Percentiles rank a stretch among this genome's conserved stretches.
phyloP scores from a whole-genome alignment of 2,888 invertebrate species.

The Elysia crispata region DNA sequence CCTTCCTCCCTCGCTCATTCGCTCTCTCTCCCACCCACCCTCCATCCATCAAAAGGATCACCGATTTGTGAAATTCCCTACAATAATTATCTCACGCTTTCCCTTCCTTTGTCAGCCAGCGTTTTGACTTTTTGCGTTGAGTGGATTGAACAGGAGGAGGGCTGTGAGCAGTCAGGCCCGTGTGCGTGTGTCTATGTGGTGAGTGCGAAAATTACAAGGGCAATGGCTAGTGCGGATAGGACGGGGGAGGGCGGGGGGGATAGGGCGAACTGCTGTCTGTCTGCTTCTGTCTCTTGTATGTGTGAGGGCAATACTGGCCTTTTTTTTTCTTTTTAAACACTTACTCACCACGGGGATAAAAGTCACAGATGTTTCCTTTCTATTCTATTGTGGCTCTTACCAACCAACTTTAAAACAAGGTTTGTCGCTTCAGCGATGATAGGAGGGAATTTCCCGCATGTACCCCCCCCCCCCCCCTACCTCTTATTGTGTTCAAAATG shows the following conservation, averaged over 20 bases:
- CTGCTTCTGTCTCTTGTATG: background rate
- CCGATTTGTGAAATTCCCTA: too few relatives aligned
- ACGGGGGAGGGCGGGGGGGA: conserved; percentile 7
- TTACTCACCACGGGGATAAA: too few relatives aligned
- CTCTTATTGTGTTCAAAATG: too few relatives aligned
- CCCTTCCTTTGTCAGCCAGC: background rate
- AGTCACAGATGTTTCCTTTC: too few relatives aligned
- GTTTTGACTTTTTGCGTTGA: conserved; percentile 1
- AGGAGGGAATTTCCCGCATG: too few relatives aligned
- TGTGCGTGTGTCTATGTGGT: conserved; percentile 32
- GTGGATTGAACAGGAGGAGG: background rate
- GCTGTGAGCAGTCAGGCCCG: conserved; percentile 27
- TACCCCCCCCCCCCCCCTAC: too few relatives aligned
- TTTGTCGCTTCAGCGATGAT: too few relatives aligned
- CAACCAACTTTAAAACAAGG: too few relatives aligned
- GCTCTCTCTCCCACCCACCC: too few relatives aligned
- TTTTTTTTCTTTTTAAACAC: background rate
- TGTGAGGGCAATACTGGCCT: background rate
- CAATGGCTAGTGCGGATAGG: background rate
- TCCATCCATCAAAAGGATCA: too few relatives aligned
- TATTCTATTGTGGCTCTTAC: too few relatives aligned
- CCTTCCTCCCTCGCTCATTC: too few relatives aligned
- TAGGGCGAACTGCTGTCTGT: background rate
- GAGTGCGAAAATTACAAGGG: conserved; percentile 13
- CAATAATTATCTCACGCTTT: background rate